Evolutionary conservation across 1,140 invertebrate species (phyloP).

Genomic region (Chelonus insularis): DNA sequence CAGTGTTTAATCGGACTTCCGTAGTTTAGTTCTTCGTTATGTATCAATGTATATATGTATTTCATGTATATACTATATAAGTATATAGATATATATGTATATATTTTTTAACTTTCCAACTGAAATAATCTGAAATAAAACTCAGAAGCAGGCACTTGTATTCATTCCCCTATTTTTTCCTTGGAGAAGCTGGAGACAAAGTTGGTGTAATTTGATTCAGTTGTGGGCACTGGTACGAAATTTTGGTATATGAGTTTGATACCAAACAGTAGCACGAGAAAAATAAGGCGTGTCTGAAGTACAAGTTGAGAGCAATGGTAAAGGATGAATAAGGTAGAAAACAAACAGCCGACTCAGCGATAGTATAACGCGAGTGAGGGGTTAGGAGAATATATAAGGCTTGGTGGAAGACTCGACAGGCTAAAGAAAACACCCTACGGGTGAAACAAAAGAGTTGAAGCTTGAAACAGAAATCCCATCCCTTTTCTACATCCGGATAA

Average conservation of each 20-base stretch:
- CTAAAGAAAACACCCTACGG: slow-evolving; percentile 34
- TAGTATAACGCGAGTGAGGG: not conserved
- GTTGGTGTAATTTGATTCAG: not conserved
- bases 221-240: too few relatives aligned
- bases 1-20: slow-evolving; percentile 50
- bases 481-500: slow-evolving; percentile 36
- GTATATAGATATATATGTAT: too few relatives aligned
- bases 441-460: slow-evolving; percentile 43
- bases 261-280: not conserved
- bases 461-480: slow-evolving; percentile 39
- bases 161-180: not conserved
- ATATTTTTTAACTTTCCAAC: too few relatives aligned
- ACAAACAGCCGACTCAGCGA: slow-evolving; percentile 16
- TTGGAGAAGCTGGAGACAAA: not conserved
- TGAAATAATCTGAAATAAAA: too few relatives aligned
- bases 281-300: not conserved
- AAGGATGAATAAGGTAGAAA: slow-evolving; percentile 15
- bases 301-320: slow-evolving; percentile 8
- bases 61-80: not conserved
- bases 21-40: slow-evolving; percentile 2
- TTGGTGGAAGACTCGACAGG: slow-evolving; percentile 25
- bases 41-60: slow-evolving; percentile 15
- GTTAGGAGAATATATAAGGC: slow-evolving; percentile 3
- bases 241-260: too few relatives aligned
- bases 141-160: too few relatives aligned